Base-by-base conservation (phyloP, 2,113 vertebrate genomes). In the Murina feae region DNA sequence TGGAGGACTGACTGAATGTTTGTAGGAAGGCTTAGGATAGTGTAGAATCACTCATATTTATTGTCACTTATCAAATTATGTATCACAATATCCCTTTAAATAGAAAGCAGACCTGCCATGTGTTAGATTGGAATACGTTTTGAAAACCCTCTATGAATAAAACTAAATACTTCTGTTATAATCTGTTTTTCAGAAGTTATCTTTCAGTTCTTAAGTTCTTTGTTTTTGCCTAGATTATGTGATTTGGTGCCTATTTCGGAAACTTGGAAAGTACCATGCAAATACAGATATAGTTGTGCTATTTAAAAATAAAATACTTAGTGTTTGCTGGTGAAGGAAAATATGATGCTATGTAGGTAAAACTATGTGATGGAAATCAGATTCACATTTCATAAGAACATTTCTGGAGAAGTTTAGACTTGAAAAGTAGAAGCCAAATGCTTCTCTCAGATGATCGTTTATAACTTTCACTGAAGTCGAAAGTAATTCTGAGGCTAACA, bases 221-320 rank as follows among this genome's bases (percentile, higher is more conserved):
- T 86, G 84, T 49, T 60, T 78, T 89, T 95, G 85, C 95, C 71
- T 81, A 90, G 42, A 94, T 91, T 90, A 83, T 97, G 28, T 92
- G 90, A 93, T 94, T 95, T 89, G 69, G 76, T 96, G 92, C 90
- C 94, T 96, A 95, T 93, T 97, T 96, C 1, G 23, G 96, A 96
- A 96, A 97, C 90, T 94, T 97, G 96, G 96, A 97, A 97, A 97
- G 97, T 97, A 97, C 95, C 95, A 93, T 95, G 95, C 93, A 96
- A 97, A 96, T 96, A 93, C 60, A 94, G 96, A 97, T 95, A 96
- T 79, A 96, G 92, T 82, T 90, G 71, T 92, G 68, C 81, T 93
- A 86, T 95, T 97, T 96, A 97, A 97, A 97, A 97, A 97, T 94
- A 96, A 97, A 95, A 76, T 94, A 84, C 89, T 97, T 90, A 86